Base-by-base conservation (phyloP, 2,113 vertebrate species). In the Misgurnus mizolepis region DNA sequence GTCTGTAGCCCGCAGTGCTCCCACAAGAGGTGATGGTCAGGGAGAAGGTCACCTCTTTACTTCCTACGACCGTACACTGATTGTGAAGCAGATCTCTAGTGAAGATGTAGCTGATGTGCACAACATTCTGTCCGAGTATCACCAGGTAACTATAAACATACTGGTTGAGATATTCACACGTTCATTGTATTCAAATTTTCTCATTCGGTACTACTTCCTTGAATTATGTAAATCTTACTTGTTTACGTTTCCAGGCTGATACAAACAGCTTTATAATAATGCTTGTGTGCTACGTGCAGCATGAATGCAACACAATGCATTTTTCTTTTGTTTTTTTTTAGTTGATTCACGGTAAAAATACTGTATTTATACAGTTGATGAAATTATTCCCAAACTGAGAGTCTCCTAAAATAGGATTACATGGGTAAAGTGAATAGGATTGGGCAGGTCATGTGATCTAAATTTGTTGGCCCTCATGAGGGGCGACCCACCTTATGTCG, bases 31-130 rank as follows among this genome's bases (percentile, higher is more conserved):
- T 0, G 94, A 95, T 1, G 93, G 92, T 72, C 91, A 90, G 41
- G 94, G 93, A 3, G 95, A 95, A 34, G 92, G 89, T 9, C 91
- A 95, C 6, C 92, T 97, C 79, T 95, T 97, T 73, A 92, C 92
- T 72, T 96, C 95, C 1, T 95, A 95, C 0, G 97, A 98, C 87
- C 92, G 94, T 0, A 96, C 95, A 0, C 90, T 97, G 78, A 94
- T 96, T 76, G 90, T 96, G 83, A 98, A 98, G 90, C 96, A 97
- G 81, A 96, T 97, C 76, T 96, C 96, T 86, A 96, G 95, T 1
- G 96, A 97, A 80, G 96, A 97, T 18, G 94, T 97, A 43, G 96
- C 95, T 1, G 95, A 98, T 14, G 95, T 98, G 88, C 96, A 98
- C 85, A 94, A 87, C 87, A 95, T 98, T 85, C 91, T 98, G 49